A percentile compares a stretch with the other conserved stretches of the same genome.
Conservation (phyloP, 2,797 vertebrate species). For the Pangasius djambal region DNA sequence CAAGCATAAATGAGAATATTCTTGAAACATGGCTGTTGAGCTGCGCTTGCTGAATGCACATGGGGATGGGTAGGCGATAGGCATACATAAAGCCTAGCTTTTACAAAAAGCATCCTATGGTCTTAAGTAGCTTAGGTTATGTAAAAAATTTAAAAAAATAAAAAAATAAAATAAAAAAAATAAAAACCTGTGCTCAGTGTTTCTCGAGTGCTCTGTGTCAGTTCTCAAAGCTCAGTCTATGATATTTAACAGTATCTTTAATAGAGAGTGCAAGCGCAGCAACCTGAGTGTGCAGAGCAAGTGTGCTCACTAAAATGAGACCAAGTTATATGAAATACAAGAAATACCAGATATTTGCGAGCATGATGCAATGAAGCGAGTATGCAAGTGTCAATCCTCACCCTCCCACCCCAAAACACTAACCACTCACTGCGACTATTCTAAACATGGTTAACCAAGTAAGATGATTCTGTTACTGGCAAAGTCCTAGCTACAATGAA, state of each 20-base stretch:
- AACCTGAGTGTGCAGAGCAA: background rate
- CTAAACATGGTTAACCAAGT: background rate
- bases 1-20: background rate
- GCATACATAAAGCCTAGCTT: background rate
- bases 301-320: background rate
- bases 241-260: too few species aligned
- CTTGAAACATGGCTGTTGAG: background rate
- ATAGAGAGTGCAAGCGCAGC: background rate
- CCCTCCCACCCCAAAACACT: background rate
- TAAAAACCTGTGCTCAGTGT: background rate
- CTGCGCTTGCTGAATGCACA: background rate
- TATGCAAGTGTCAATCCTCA: background rate
- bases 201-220: background rate
- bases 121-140: background rate
- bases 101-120: background rate
- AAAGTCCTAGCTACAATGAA: background rate
- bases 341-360: background rate
- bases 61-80: background rate
- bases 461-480: background rate
- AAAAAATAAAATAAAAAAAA: background rate
- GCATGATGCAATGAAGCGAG: background rate
- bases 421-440: background rate
- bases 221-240: background rate
- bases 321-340: background rate
- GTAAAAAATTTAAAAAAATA: background rate